These are phyloP conservation scores for Brachypteracias leptosomus DNA, from an alignment of 2,113 vertebrate genomes.

Conservation along the genomic window DNA sequence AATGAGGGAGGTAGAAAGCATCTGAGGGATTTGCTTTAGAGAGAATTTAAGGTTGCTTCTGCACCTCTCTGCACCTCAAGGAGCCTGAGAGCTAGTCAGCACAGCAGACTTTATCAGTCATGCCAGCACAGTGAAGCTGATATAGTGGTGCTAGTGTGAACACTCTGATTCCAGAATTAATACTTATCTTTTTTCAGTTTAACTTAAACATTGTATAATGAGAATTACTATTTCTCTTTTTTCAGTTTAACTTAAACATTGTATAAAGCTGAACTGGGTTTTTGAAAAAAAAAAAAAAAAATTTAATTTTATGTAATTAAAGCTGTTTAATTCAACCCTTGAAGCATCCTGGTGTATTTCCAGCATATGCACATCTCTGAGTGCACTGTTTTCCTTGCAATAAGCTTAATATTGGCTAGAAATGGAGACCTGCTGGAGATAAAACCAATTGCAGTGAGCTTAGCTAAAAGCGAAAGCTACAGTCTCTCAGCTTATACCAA, in stretches of 20 bases:
- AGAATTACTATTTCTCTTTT: background rate
- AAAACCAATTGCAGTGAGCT: background rate
- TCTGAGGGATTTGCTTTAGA: conserved; percentile 18
- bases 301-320: background rate
- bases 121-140: background rate
- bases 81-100: background rate
- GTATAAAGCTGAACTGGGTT: background rate
- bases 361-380: background rate
- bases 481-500: conserved; percentile 12
- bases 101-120: background rate
- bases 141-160: background rate
- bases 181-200: background rate
- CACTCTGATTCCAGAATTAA: background rate
- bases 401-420: background rate
- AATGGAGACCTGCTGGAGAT: conserved; percentile 6
- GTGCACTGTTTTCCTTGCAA: background rate
- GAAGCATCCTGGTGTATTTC: background rate
- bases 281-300: background rate
- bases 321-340: conserved; percentile 1
- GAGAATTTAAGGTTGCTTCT: conserved; percentile 25
- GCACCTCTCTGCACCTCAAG: background rate
- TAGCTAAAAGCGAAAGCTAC: background rate
- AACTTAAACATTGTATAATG: background rate
- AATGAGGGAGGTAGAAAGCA: background rate
- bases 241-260: background rate